Percentiles rank a stretch among this genome's conserved stretches.
These are phyloP conservation scores for Cabera pusaria DNA, from an alignment of 2,888 invertebrate species.

Conservation along the genomic window DNA sequence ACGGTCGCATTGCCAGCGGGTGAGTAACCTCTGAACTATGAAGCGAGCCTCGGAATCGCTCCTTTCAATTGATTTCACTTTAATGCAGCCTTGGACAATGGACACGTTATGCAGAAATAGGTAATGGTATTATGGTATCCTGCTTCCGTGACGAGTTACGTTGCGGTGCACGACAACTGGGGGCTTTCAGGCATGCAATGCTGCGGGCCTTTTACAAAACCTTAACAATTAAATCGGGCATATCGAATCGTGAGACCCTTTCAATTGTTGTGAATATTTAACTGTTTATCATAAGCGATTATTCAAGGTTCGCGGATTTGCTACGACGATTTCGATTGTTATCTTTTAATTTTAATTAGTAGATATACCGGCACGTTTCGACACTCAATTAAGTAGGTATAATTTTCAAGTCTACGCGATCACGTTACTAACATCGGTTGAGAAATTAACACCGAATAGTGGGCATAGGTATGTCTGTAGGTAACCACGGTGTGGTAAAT, in stretches of 20 bases:
- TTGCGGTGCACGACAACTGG: slow-evolving; percentile 46
- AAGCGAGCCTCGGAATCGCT: slow-evolving; percentile 33
- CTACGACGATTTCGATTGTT: slow-evolving; percentile 9
- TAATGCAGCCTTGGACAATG: slow-evolving; percentile 27
- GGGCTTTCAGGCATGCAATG: slow-evolving; percentile 36
- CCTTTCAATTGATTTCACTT: slow-evolving; percentile 52
- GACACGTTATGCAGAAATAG: slow-evolving; percentile 36
- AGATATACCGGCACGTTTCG: slow-evolving; percentile 16
- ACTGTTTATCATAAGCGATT: slow-evolving; percentile 15
- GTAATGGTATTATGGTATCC: slow-evolving; percentile 31
- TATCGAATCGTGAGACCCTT: slow-evolving; percentile 44
- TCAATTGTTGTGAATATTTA: slow-evolving; percentile 44
- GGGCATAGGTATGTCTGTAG: slow-evolving; percentile 36
- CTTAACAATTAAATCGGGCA: slow-evolving; percentile 33
- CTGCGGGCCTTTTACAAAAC: slow-evolving; percentile 31
- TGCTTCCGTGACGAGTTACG: slow-evolving; percentile 56
- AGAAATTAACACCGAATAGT: slow-evolving; percentile 60
- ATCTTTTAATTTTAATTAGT: slow-evolving; percentile 5
- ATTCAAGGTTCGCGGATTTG: slow-evolving; percentile 22
- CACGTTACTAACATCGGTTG: slow-evolving; percentile 61
- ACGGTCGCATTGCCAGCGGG: slow-evolving; percentile 48
- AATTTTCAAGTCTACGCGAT: slow-evolving; percentile 53
- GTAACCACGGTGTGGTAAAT: slow-evolving; percentile 63
- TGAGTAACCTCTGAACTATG: slow-evolving; percentile 66
- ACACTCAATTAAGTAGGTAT: slow-evolving; percentile 28